Conservation (phyloP, 2,113 vertebrate genomes). For the Odocoileus hemionus region DNA sequence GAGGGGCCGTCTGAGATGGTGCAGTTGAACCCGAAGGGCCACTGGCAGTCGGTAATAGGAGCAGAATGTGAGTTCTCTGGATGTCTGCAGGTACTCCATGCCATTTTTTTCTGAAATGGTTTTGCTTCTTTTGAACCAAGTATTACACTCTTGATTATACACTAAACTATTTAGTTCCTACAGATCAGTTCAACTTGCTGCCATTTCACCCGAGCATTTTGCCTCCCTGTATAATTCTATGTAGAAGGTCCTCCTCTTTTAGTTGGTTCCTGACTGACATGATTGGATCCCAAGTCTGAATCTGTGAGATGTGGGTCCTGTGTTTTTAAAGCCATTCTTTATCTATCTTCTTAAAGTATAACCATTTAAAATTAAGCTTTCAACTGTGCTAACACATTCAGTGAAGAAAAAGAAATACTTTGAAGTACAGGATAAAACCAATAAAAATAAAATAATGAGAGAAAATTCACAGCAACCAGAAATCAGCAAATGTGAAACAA, state of each 20-base stretch:
- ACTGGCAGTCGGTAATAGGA: not conserved
- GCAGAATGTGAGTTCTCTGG: not conserved
- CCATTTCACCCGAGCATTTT: not conserved
- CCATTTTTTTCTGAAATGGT: not conserved
- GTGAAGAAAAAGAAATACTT: constrained; percentile 7
- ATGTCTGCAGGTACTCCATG: not conserved
- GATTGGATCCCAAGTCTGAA: not conserved
- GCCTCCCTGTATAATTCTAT: not conserved
- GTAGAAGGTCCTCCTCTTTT: not conserved
- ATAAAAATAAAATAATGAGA: not conserved
- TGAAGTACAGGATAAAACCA: not conserved
- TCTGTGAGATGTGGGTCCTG: not conserved
- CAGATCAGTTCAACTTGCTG: not conserved
- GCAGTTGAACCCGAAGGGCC: not conserved
- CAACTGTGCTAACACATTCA: not conserved
- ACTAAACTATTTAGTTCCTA: not conserved
- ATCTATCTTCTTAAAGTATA: not conserved
- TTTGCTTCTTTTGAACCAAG: not conserved
- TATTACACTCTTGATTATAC: not conserved
- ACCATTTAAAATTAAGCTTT: not conserved
- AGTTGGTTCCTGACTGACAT: not conserved
- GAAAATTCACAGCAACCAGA: not conserved
- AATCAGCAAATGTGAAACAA: not conserved
- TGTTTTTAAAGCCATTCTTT: not conserved
- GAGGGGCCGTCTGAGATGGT: not conserved